A percentile compares a stretch with the other conserved stretches of the same genome.
Conservation (phyloP, 2,888 invertebrate species). For the Catocala sponsa region DNA sequence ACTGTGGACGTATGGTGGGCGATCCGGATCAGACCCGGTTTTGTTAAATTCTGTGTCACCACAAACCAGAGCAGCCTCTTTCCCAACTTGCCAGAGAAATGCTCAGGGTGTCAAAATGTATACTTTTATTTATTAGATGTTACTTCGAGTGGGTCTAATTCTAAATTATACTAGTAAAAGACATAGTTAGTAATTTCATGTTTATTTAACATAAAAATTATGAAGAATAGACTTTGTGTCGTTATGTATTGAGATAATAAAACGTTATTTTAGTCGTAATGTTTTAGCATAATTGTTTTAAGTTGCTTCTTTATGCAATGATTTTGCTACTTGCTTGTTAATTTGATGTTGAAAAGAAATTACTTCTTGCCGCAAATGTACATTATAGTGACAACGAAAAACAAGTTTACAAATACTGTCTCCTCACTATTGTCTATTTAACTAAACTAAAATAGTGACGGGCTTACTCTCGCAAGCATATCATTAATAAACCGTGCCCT, state of each 20-base stretch:
- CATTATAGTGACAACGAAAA: no score
- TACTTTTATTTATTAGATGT: constrained; percentile 37
- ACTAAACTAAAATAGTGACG: no score
- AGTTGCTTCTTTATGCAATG: no score
- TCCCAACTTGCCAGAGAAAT: constrained; percentile 55
- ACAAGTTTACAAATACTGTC: no score
- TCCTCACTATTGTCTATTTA: no score
- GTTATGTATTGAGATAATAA: no score
- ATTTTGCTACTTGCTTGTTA: not conserved
- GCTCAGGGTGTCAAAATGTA: constrained; percentile 43
- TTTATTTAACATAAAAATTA: not conserved
- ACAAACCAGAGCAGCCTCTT: constrained; percentile 52
- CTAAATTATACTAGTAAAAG: constrained; percentile 34
- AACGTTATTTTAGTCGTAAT: no score
- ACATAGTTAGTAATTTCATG: constrained; percentile 18
- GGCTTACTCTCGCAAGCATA: not conserved
- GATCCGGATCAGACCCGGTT: constrained; percentile 70
- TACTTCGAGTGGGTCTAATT: constrained; percentile 33
- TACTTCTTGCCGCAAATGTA: no score
- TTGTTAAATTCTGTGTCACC: constrained; percentile 71
- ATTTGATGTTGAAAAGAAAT: constrained; percentile 8
- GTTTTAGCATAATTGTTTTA: no score
- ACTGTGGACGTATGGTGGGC: constrained; percentile 77
- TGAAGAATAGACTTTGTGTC: no score
- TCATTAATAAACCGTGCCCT: constrained; percentile 1